phyloP scores from a whole-genome alignment of 2,113 vertebrate genomes.

The Nestor notabilis region DNA sequence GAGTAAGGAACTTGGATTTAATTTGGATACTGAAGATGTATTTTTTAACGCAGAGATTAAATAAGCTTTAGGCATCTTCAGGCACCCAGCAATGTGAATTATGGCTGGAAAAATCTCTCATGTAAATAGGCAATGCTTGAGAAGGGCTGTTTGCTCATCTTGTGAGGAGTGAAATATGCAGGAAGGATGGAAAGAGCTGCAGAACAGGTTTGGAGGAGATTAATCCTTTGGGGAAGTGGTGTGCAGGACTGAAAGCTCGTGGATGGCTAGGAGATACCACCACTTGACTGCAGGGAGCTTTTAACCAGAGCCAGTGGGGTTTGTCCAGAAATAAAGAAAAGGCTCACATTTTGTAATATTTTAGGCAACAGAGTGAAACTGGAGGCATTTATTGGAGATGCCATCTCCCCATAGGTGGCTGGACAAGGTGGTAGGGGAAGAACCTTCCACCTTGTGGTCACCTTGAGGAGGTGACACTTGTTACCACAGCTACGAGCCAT shows the following conservation, averaged over 20 bases:
- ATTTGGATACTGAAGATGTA: background rate
- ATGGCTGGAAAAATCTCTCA: background rate
- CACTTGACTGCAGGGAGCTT: background rate
- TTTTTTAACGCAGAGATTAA: constrained; percentile 21
- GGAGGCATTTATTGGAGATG: background rate
- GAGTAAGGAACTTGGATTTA: constrained; percentile 26
- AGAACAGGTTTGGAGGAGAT: background rate
- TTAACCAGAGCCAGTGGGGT: background rate
- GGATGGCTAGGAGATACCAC: background rate
- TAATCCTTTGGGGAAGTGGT: background rate
- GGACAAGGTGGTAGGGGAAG: background rate
- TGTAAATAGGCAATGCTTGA: background rate
- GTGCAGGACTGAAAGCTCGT: accelerated
- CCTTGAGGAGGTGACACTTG: background rate
- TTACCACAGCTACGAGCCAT: background rate
- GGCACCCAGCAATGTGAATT: constrained; percentile 1
- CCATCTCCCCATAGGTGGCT: background rate
- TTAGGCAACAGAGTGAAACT: background rate
- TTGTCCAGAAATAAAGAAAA: background rate
- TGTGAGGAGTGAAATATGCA: background rate
- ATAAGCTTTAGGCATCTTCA: background rate
- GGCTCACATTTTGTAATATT: background rate
- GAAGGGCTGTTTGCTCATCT: background rate
- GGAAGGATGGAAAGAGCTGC: background rate
- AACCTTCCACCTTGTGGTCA: background rate